These are phyloP conservation scores for Ormyrus thymus DNA, from an alignment of 2,888 invertebrate genomes.

Conservation along the genomic window DNA sequence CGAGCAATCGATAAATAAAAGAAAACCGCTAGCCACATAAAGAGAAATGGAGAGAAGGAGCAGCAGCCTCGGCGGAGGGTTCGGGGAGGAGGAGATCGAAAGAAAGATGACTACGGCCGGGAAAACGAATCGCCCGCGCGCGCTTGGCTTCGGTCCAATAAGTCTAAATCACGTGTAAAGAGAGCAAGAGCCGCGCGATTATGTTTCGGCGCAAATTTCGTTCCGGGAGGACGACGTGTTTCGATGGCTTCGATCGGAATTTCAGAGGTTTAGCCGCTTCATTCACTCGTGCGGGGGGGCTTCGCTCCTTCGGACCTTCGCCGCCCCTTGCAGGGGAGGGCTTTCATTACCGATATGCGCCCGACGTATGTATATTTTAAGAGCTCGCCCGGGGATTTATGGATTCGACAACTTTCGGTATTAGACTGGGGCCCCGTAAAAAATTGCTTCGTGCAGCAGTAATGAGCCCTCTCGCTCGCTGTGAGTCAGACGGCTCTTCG, in stretches of 20 bases:
- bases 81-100: background rate
- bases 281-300: background rate
- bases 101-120: background rate
- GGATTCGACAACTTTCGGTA: too few species aligned
- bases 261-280: conserved; percentile 21
- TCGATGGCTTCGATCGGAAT: conserved; percentile 31
- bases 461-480: too few species aligned
- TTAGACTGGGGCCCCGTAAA: too few species aligned
- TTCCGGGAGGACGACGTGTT: conserved; percentile 31
- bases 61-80: conserved; percentile 9
- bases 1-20: too few species aligned
- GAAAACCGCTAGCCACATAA: background rate
- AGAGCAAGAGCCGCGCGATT: conserved; percentile 14
- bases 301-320: background rate
- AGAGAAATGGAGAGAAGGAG: conserved; percentile 33
- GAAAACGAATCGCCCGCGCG: conserved; percentile 7
- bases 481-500: too few species aligned
- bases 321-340: too few species aligned
- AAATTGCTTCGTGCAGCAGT: too few species aligned
- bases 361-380: background rate
- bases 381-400: background rate
- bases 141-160: conserved; percentile 2
- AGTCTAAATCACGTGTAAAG: conserved; percentile 36
- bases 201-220: conserved; percentile 39
- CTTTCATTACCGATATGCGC: conserved; percentile 11